Evolutionary conservation across 1,140 invertebrate species (phyloP), one percentile per base, ranked within the genome.

Genomic region (Helicoverpa zea): DNA sequence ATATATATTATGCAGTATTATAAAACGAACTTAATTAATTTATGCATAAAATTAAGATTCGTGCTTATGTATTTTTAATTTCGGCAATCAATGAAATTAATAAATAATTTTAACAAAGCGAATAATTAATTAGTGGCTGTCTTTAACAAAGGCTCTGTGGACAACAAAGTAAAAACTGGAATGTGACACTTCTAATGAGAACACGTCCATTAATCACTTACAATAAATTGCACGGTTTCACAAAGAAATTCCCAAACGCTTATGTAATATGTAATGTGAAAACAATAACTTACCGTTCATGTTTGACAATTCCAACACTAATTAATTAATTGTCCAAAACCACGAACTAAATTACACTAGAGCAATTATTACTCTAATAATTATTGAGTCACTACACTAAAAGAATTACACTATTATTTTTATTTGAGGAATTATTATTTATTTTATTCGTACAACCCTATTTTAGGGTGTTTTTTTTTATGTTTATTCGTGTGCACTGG

Each of bases 221-320:
- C 35, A 51, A 61, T 52, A 51, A 63, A 72, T 54, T n/a, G 16
- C 49, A 29, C 2, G 9, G 9, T 16, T 43, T 43, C n/a, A n/a
- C 54, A 4, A 49, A 75, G 12, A 47, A 61, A 76, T 30, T 73
- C 30, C 73, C 43, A 76, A 76, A 35, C 9, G 29, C 43, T 29
- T 51, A 29, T n/a, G 54, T 47, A 47, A 61, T 18, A 29, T 30
- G 54, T 47, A 47, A 61, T 18, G 10, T 18, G 10, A 3, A 68
- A 54, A n/a, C 7, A 54, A 30, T 72, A 51, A 76, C 73, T 63
- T 23, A 76, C 73, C 73, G 3, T 76, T 52, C 73, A 76, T 76
- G 16, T 30, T 63, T 29, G 30, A 51, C 56, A 63, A 76, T 76
- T 76, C 73, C 73, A 63, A 51, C 73, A 76, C 73, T 29, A 76